Evolutionary conservation across 2,797 vertebrate genomes (phyloP).

Genomic region (Lophius americanus): DNA sequence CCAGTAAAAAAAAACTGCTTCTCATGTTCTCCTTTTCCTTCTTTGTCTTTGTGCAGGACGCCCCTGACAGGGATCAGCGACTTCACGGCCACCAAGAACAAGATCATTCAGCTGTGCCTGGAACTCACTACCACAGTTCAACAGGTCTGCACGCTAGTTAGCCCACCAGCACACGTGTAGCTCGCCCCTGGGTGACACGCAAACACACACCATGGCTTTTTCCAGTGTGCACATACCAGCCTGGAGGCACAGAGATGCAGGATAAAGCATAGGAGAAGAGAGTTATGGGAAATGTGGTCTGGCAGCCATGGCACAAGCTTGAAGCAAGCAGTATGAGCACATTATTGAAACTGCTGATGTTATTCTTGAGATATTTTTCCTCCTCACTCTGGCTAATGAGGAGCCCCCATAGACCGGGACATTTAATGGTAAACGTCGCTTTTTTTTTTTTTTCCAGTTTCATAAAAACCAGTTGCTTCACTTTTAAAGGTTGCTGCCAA

Average conservation of each 20-base stretch:
- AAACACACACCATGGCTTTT: constrained; percentile 39
- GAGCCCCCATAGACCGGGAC: constrained; percentile 53
- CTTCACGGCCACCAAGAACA: constrained; percentile 96
- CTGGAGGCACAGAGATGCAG: constrained; percentile 50
- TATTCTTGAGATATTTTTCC: constrained; percentile 58
- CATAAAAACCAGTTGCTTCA: constrained; percentile 64
- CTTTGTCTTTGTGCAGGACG: constrained; percentile 81
- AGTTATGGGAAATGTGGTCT: constrained; percentile 68
- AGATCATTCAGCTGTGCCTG: constrained; percentile 98
- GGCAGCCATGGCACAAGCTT: constrained; percentile 60
- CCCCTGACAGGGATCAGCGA: constrained; percentile 96
- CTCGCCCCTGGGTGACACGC: constrained; percentile 15
- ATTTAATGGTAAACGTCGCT: constrained; percentile 61
- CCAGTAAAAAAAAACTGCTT: neutral
- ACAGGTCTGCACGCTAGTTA: constrained; percentile 86
- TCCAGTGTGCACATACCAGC: constrained; percentile 53
- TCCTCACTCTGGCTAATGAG: constrained; percentile 64
- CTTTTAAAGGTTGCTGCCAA: constrained; percentile 62
- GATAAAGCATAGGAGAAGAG: constrained; percentile 47
- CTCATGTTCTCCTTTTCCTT: constrained; percentile 43
- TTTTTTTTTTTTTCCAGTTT: constrained; percentile 64
- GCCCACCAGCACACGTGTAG: constrained; percentile 38
- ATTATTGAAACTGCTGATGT: constrained; percentile 61
- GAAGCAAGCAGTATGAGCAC: constrained; percentile 64
- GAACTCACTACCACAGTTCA: constrained; percentile 97